Conservation (phyloP, 1,140 invertebrate species). For the Medauroidea extradentata region DNA sequence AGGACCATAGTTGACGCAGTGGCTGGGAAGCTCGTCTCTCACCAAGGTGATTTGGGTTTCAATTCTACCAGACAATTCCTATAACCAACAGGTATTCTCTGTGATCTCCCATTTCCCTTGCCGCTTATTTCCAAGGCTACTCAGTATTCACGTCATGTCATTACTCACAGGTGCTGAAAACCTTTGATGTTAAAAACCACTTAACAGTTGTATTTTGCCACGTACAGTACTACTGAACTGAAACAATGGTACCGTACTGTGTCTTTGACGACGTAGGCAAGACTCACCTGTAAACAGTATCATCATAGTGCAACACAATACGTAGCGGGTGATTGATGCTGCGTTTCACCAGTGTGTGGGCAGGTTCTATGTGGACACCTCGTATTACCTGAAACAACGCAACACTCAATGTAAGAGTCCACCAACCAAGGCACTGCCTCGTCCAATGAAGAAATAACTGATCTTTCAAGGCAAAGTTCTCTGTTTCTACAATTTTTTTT, state of each 20-base stretch:
- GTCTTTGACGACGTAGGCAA: neutral
- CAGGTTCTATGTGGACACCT: slow-evolving; percentile 74
- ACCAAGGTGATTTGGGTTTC: too few species aligned
- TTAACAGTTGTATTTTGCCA: too few species aligned
- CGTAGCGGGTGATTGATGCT: slow-evolving; percentile 81
- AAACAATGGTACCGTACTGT: neutral
- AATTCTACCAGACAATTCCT: too few species aligned
- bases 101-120: too few species aligned
- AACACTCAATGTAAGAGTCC: neutral
- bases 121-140: too few species aligned
- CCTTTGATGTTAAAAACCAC: too few species aligned
- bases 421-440: neutral
- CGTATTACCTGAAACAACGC: slow-evolving; percentile 65
- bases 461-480: neutral
- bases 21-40: too few species aligned
- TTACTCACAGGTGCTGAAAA: too few species aligned
- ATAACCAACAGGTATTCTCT: too few species aligned
- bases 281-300: slow-evolving; percentile 79
- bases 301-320: slow-evolving; percentile 86
- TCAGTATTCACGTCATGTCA: too few species aligned
- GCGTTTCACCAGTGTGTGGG: slow-evolving; percentile 73
- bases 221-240: neutral
- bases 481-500: neutral
- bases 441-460: neutral
- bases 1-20: too few species aligned